A percentile compares a stretch with the other conserved stretches of the same genome.
phyloP scores from a whole-genome alignment of 2,888 invertebrate species.

The Pristionchus fissidentatus region DNA sequence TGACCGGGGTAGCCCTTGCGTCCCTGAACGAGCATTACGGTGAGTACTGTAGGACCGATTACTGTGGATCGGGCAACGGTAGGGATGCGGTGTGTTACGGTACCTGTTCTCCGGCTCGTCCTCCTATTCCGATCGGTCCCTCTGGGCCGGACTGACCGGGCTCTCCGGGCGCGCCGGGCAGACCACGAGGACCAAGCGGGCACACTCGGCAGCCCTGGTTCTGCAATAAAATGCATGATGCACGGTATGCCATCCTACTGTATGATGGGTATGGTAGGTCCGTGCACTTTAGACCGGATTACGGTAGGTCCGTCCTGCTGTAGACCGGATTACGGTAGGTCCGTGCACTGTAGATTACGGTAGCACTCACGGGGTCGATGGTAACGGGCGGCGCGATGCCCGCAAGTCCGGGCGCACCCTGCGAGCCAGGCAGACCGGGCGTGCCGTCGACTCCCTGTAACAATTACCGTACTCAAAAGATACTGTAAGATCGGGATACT shows the following conservation, averaged over 20 bases:
- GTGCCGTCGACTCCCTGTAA: conserved; percentile 62
- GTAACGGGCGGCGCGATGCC: conserved; percentile 72
- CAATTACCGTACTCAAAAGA: not conserved
- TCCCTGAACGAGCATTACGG: conserved; percentile 51
- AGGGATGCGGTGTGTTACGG: not conserved
- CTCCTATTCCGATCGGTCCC: conserved; percentile 67
- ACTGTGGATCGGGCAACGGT: not conserved
- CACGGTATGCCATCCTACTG: not conserved
- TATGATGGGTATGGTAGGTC: not conserved
- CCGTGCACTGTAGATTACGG: too few species aligned
- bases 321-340: not conserved
- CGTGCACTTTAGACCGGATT: not conserved
- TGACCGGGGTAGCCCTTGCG: conserved; percentile 67
- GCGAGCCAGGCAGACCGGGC: conserved; percentile 61
- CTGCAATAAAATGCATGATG: conserved; percentile 15
- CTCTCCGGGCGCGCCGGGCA: conserved; percentile 71
- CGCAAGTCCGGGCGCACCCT: conserved; percentile 68
- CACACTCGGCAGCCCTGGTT: conserved; percentile 69
- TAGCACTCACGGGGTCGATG: conserved; percentile 59
- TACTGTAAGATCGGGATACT: not conserved
- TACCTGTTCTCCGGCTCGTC: conserved; percentile 61
- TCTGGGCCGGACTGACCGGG: conserved; percentile 60
- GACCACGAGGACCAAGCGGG: conserved; percentile 70
- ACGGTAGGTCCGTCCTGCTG: not conserved
- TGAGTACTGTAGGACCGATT: too few species aligned